Evolutionary conservation across 2,797 vertebrate genomes (phyloP), one percentile per base, ranked within the genome.

Genomic region (Oreochromis mossambicus): DNA sequence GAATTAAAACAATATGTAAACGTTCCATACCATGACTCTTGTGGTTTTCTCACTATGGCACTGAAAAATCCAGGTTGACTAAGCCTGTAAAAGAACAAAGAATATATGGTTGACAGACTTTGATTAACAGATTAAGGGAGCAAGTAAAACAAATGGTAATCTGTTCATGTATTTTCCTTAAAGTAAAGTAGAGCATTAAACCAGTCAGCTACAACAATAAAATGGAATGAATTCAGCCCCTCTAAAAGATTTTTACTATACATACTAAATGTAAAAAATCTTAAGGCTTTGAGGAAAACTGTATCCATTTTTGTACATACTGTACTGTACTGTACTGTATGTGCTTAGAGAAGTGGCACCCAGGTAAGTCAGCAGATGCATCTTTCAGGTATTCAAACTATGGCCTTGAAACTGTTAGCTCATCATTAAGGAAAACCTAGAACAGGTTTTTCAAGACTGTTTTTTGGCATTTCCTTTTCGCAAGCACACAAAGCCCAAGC

Each of bases 401-500:
- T 92, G 78, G 56, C 91, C 80, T 32, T 34, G 2, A 70, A 81
- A 87, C 79, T 89, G 34, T 83, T 51, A 55, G n/a, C 66, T 43
- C 11, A 11, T n/a, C 48, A 80, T 8, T 66, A 41, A 79, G 50
- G 43, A 50, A 90, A 89, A 85, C 14, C 46, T 83, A 34, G 36
- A 95, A 96, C 95, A 32, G 91, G 95, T 96, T 95, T 87, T 78
- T 86, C 91, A 11, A 89, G 89, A 87, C 15, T 81, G 13, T 88
- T 70, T 84, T 86, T 83, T 54, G 85, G 86, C 13, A 81, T 92
- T 91, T 92, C 78, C 56, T 63, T 80, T 88, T 15, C 32, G 4
- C 14, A 15, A 83, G 21, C 14, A 79, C 58, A 82, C 54, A 77
- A 43, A 79, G 58, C 26, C 8, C 79, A 36, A 70, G 14, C 51